Evolutionary conservation across 2,113 vertebrate species (phyloP).

Genomic region (Hippocampus barbouri): DNA sequence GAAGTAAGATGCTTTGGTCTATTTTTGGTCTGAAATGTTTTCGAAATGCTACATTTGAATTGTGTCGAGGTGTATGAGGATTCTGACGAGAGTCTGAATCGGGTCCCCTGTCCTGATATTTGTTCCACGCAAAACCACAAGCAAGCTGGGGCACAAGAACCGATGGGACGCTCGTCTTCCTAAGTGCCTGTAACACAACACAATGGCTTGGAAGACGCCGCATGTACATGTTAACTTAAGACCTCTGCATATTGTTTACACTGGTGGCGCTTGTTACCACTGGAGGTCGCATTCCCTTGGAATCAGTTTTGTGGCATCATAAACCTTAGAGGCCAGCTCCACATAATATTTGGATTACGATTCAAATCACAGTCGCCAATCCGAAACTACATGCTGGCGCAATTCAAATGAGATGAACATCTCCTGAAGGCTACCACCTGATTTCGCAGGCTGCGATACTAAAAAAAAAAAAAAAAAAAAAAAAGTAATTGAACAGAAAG

Average conservation of each 20-base stretch:
- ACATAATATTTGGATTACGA: slow-evolving; percentile 2
- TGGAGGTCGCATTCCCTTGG: neutral
- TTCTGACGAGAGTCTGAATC: slow-evolving; percentile 16
- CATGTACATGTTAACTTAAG: neutral
- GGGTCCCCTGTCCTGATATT: neutral
- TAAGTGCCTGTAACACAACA: slow-evolving; percentile 17
- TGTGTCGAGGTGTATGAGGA: neutral
- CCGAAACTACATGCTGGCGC: neutral
- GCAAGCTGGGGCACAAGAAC: slow-evolving; percentile 12
- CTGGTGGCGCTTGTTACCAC: neutral
- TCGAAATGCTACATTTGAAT: slow-evolving; percentile 5
- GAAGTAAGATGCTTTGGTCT: neutral
- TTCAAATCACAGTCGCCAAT: neutral
- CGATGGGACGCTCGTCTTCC: slow-evolving; percentile 34
- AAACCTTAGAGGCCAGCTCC: neutral
- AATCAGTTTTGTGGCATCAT: neutral
- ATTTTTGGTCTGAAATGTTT: slow-evolving; percentile 15
- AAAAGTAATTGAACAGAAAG: neutral
- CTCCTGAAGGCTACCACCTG: neutral
- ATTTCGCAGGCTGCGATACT: neutral
- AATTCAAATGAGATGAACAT: neutral
- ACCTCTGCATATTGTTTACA: neutral
- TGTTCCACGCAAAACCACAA: slow-evolving; percentile 3
- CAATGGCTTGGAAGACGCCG: neutral
- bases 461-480: too few relatives aligned